These are phyloP conservation scores for Diorhabda elongata DNA, from an alignment of 1,140 invertebrate species.

Conservation along the genomic window DNA sequence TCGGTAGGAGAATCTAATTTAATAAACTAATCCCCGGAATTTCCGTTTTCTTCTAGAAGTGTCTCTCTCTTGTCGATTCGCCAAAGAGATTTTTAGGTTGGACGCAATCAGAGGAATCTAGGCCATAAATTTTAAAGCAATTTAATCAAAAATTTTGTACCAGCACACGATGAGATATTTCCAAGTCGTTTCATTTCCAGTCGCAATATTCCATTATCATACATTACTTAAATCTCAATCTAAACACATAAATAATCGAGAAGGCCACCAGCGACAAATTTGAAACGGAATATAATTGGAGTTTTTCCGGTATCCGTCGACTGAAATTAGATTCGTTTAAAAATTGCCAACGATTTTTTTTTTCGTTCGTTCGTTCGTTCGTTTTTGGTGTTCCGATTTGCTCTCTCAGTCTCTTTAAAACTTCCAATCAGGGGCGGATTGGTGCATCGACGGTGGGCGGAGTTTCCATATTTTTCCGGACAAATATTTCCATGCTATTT, in stretches of 20 bases:
- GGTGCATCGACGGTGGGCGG: not conserved
- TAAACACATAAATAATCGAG: conserved; percentile 34
- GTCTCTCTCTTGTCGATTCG: conserved; percentile 19
- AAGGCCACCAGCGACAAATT: conserved; percentile 24
- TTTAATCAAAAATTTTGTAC: conserved; percentile 33
- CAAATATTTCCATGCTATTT: too few species aligned
- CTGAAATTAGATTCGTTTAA: conserved; percentile 15
- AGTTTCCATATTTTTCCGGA: not conserved
- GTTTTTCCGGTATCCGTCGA: conserved; percentile 19
- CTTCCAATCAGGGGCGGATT: not conserved
- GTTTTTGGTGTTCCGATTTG: not conserved
- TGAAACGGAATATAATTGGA: conserved; percentile 23
- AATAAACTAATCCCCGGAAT: conserved; percentile 20
- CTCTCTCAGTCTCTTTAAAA: not conserved
- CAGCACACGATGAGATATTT: conserved; percentile 23
- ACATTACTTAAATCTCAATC: conserved; percentile 33
- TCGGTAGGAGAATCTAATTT: conserved; percentile 17
- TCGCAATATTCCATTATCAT: conserved; percentile 32
- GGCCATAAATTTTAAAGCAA: conserved; percentile 31
- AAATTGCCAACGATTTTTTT: conserved; percentile 22
- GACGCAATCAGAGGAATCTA: conserved; percentile 22
- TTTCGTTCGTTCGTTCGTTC: not conserved
- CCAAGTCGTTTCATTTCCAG: conserved; percentile 27
- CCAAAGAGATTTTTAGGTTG: conserved; percentile 18
- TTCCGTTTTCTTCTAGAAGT: conserved; percentile 14